A percentile compares a stretch with the other conserved stretches of the same genome.
Conservation (phyloP, 2,888 invertebrate genomes). For the Steinernema hermaphroditum region DNA sequence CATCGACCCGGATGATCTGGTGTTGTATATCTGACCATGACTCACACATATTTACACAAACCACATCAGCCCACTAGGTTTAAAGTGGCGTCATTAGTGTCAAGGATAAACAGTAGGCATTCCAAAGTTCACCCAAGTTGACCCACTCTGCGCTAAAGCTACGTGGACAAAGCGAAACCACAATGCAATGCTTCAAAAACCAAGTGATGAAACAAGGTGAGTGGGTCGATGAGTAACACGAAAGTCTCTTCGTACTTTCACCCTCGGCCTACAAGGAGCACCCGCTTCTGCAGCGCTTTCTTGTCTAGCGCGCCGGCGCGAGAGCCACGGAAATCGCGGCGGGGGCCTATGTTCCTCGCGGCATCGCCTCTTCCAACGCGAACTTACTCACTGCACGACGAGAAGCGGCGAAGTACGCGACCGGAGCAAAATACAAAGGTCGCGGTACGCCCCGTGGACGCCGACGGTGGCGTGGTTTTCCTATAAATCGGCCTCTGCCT, state of each 20-base stretch:
- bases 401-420: neutral
- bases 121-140: no score
- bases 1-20: no score
- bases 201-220: no score
- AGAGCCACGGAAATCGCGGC: neutral
- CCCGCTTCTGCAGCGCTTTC: neutral
- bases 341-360: neutral
- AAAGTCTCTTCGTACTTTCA: neutral
- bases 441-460: neutral
- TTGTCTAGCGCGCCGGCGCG: neutral
- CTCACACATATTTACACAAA: no score
- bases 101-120: no score
- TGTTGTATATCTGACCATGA: no score
- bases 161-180: no score
- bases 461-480: neutral
- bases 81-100: no score
- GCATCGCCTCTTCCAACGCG: neutral
- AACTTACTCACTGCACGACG: neutral
- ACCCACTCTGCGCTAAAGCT: no score
- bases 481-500: conserved; percentile 14
- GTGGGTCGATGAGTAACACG: neutral
- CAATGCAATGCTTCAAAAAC: no score
- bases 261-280: neutral
- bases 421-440: conserved; percentile 26
- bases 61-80: no score